Percentiles rank a stretch among this genome's conserved stretches.
Conservation (phyloP, 2,888 invertebrate species). For the Eumacrocentrus americanus region DNA sequence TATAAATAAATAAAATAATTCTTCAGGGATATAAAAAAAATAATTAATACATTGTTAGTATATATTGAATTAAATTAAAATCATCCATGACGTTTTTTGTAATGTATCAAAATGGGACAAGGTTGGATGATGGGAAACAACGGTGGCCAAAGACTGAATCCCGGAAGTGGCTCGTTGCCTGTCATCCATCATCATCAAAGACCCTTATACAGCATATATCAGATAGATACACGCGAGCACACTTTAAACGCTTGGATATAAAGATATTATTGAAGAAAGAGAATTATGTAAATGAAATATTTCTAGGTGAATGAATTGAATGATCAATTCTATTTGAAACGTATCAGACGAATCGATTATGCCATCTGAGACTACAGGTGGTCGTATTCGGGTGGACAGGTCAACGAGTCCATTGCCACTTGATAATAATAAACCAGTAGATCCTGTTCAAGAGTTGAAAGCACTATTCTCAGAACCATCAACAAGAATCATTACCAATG, state of each 20-base stretch:
- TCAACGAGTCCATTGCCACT: conserved; percentile 52
- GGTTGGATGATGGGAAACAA: neutral
- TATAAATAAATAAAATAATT: too few relatives aligned
- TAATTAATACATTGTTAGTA: too few relatives aligned
- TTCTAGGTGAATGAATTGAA: too few relatives aligned
- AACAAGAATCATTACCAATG: conserved; percentile 29
- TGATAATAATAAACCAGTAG: conserved; percentile 29
- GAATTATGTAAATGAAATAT: too few relatives aligned
- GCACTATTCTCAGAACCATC: conserved; percentile 49
- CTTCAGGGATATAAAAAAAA: too few relatives aligned
- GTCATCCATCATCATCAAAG: conserved; percentile 57
- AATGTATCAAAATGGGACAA: neutral
- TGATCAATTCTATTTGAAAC: too few relatives aligned
- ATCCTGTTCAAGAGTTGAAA: conserved; percentile 52
- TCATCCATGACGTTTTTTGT: too few relatives aligned
- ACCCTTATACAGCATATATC: conserved; percentile 44
- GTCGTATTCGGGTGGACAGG: conserved; percentile 47
- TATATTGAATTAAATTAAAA: too few relatives aligned
- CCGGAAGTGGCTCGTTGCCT: conserved; percentile 57
- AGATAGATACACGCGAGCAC: conserved; percentile 1
- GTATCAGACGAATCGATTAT: conserved; percentile 39
- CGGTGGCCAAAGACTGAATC: conserved; percentile 43
- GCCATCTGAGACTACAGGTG: conserved; percentile 47
- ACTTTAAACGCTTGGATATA: too few relatives aligned
- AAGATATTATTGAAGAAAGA: conserved; percentile 20